Base-by-base conservation (phyloP, 2,797 vertebrate species). In the Sorex maritimensis region DNA sequence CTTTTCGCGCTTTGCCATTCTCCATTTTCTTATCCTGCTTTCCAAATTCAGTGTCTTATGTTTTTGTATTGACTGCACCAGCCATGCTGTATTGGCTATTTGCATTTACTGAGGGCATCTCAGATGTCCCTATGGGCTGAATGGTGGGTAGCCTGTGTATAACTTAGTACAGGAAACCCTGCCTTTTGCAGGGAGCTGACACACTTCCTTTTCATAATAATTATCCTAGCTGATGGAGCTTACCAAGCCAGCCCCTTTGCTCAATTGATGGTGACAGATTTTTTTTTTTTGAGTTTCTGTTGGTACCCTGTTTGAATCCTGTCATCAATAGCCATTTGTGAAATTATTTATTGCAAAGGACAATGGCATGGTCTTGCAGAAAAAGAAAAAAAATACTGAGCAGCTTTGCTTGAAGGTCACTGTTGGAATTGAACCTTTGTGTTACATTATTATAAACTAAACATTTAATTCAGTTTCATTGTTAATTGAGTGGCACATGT, bases 281-380 rank as follows among this genome's bases (percentile, higher is more conserved):
- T 96, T 67, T 85, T 67, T 85, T 96, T 67, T 91, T 74, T n/a
- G 68, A 92, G 86, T 63, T 91, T 63, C 28, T 95, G 0, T 82
- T 92, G 68, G 61, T 95, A 87, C 67, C 26, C 84, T 96, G 79
- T 96, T 95, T 94, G 91, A 95, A 87, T 94, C 69, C 87, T 95
- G 90, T 94, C 87, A 46, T 94, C 90, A 85, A 90, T 95, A 95
- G 68, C 89, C 81, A 86, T 90, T 91, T 95, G 73, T 95, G 82
- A 95, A 96, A 95, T 96, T 92, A 94, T 88, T 96, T 95, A 96
- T 97, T 96, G 83, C 72, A 61, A 73, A 90, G 46, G 73, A 95
- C 89, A 95, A 77, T 95, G 68, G 8, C 89, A 95, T 63, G 77
- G 38, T 94, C 85, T 95, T 81, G 9, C 7, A 41, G 89, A 65